Base-by-base conservation (phyloP, 1,140 invertebrate species). In the Drosophila ogumai region DNA sequence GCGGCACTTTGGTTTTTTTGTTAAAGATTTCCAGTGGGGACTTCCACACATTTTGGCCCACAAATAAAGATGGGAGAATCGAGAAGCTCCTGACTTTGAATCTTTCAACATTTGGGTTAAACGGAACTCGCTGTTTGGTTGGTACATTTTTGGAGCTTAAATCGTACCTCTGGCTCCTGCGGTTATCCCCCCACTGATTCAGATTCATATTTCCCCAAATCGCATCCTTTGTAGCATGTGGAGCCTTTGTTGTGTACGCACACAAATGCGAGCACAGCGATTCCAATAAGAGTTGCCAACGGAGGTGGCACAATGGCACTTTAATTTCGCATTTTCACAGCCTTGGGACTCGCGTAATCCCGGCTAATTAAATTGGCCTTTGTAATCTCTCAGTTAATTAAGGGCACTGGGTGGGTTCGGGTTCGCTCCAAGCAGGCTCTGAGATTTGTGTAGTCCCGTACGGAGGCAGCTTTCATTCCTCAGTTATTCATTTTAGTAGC, bases 361-460 rank as follows among this genome's bases (percentile, higher is more conserved):
- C 66, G 22, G 44, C 54, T 73, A 73, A 72, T 73, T 73, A 50
- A 73, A 73, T 73, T 72, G 54, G n/a, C 25, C 41, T 72, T 72
- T 72, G 66, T 34, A 73, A 72, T 73, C 69, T 41, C 57, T 43
- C 54, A 15, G 54, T 72, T 72, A 72, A 72, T 72, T 72, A 36
- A 36, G 43, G 25, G 0, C 25, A 28, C 25, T 6, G 25, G 25
- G 25, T 28, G 25, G 25, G 25, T 28, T 28, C 25, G 5, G 25
- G 25, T 28, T 28, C 25, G 5, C 25, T 28, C 6, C 34, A 25
- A 72, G 69, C 54, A 49, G 67, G 69, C 69, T 31, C n/a, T 72
- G 69, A 43, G 44, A 22, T 73, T 73, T 59, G 9, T 41, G 55
- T 73, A 36, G 22, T 12, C 69, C 5, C 13, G 40, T 12, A 22